These are phyloP conservation scores for Tenualosa thibaudeaui DNA, from an alignment of 2,797 vertebrate genomes.

Conservation along the genomic window DNA sequence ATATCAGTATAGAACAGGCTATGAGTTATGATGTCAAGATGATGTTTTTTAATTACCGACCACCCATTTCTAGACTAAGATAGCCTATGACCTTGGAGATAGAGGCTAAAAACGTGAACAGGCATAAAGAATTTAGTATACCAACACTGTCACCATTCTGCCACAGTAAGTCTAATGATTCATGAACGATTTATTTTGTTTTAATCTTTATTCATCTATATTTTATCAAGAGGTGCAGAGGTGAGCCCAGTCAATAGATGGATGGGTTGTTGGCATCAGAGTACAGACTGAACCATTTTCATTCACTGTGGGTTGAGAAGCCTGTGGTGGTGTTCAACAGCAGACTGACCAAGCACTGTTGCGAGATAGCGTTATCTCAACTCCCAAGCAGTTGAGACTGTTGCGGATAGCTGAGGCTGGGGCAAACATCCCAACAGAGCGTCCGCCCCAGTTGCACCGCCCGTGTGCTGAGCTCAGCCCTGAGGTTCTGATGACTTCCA, in stretches of 20 bases:
- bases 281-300: neutral
- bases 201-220: neutral
- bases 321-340: neutral
- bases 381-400: conserved; percentile 27
- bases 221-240: neutral
- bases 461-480: neutral
- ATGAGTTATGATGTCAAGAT: neutral
- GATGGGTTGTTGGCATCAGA: neutral
- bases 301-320: neutral
- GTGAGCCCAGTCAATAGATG: neutral
- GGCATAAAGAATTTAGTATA: conserved; percentile 18
- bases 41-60: neutral
- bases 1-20: neutral
- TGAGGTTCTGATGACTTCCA: conserved; percentile 19
- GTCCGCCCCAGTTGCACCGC: neutral
- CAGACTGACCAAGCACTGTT: neutral
- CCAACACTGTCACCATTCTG: too few relatives aligned
- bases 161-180: neutral
- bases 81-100: too few relatives aligned
- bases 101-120: neutral
- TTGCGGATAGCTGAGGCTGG: neutral
- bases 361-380: conserved; percentile 8
- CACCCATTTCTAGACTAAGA: neutral
- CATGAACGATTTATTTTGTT: neutral
- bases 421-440: neutral